These are phyloP conservation scores for Cheilosia variabilis DNA, from an alignment of 2,888 invertebrate genomes.

Conservation along the genomic window DNA sequence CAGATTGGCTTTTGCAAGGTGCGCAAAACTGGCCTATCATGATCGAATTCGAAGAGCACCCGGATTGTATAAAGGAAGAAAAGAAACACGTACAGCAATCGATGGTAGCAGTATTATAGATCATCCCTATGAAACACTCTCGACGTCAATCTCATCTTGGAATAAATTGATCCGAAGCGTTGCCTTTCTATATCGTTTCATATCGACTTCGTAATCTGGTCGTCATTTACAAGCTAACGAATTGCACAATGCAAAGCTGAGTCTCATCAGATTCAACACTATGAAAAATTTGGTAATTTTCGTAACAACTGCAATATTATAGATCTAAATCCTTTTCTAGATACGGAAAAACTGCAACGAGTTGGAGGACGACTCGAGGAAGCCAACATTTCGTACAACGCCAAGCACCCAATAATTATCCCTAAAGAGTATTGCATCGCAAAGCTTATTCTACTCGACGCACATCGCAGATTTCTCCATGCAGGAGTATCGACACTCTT, in stretches of 20 bases:
- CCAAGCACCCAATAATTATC: no score
- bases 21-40: neutral
- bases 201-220: neutral
- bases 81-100: neutral
- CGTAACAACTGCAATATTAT: no score
- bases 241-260: neutral
- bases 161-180: neutral
- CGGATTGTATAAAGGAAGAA: constrained; percentile 3
- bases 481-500: no score
- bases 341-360: neutral
- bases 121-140: no score
- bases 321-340: neutral
- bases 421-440: neutral
- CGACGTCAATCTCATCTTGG: neutral
- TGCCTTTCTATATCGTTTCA: neutral
- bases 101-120: neutral
- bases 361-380: no score
- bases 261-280: neutral
- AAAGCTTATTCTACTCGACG: neutral
- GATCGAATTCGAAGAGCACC: neutral
- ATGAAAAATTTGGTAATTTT: no score
- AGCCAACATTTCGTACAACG: no score
- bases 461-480: neutral
- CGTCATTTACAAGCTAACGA: no score
- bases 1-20: no score